Conservation (phyloP, 1,140 invertebrate genomes). For the Panulirus ornatus region DNA sequence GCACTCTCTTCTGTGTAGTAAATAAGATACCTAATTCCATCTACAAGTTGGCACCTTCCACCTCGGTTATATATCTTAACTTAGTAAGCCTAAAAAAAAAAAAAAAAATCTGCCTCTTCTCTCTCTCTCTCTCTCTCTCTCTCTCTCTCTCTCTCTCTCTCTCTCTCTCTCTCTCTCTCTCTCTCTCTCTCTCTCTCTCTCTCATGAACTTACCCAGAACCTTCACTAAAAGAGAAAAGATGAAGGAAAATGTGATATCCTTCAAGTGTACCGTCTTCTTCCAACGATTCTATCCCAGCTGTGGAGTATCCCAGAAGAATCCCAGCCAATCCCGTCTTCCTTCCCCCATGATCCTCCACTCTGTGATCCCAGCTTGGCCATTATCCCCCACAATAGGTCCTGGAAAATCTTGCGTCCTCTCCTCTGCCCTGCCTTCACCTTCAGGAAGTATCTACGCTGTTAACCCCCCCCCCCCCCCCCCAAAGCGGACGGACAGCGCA, state of each 20-base stretch:
- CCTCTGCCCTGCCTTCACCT: background rate
- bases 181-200: conserved; percentile 29
- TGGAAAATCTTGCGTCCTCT: background rate
- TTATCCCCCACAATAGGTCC: conserved; percentile 32
- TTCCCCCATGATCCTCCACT: background rate
- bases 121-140: background rate
- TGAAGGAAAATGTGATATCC: no score
- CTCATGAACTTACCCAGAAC: no score
- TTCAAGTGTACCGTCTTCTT: no score
- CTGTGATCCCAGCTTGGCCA: background rate
- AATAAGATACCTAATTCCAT: no score
- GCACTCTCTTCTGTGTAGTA: no score
- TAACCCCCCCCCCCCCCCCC: background rate
- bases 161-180: background rate
- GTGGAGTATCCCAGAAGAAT: background rate
- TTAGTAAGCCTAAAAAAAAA: no score
- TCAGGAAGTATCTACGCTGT: background rate
- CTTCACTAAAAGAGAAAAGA: no score
- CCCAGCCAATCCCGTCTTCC: background rate
- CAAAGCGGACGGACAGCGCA: background rate
- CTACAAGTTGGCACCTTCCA: no score
- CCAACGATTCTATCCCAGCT: no score
- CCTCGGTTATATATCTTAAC: no score
- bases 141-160: background rate
- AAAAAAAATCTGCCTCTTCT: background rate